phyloP scores from a whole-genome alignment of 2,888 invertebrate genomes.

The Agrochola macilenta region DNA sequence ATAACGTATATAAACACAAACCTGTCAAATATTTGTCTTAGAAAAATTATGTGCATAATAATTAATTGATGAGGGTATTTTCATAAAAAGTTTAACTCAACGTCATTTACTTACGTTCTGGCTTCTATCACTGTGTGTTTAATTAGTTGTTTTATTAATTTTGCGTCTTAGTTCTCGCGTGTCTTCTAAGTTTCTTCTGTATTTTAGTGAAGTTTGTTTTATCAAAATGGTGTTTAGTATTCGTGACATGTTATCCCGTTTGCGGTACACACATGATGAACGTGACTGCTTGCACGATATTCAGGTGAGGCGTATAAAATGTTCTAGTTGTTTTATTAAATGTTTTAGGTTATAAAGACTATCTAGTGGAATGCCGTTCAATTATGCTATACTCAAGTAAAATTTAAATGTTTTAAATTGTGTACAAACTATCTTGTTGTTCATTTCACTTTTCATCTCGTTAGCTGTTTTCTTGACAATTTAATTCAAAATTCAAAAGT shows the following conservation, averaged over 20 bases:
- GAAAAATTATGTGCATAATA: constrained; percentile 1
- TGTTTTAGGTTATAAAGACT: not conserved
- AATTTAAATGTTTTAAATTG: not conserved
- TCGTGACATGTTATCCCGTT: constrained; percentile 82
- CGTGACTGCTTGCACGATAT: constrained; percentile 75
- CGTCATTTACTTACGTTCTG: constrained; percentile 27
- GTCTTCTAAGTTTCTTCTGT: constrained; percentile 62
- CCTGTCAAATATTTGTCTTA: constrained; percentile 44
- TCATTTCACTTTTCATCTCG: not conserved
- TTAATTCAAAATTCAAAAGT: too few relatives aligned
- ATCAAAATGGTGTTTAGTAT: constrained; percentile 85
- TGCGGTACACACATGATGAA: constrained; percentile 84
- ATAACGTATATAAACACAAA: not conserved
- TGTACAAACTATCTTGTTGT: not conserved
- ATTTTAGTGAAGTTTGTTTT: constrained; percentile 64
- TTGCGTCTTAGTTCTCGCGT: constrained; percentile 51
- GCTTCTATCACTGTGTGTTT: constrained; percentile 66
- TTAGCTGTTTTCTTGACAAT: not conserved
- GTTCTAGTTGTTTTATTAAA: constrained; percentile 6
- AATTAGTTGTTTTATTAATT: constrained; percentile 48
- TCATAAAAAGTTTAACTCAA: constrained; percentile 28
- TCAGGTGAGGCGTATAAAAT: constrained; percentile 71
- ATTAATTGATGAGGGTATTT: constrained; percentile 55
- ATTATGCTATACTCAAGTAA: not conserved
- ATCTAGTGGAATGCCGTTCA: not conserved